Evolutionary conservation across 1,140 invertebrate species (phyloP).

Genomic region (Pectinophora gossypiella): DNA sequence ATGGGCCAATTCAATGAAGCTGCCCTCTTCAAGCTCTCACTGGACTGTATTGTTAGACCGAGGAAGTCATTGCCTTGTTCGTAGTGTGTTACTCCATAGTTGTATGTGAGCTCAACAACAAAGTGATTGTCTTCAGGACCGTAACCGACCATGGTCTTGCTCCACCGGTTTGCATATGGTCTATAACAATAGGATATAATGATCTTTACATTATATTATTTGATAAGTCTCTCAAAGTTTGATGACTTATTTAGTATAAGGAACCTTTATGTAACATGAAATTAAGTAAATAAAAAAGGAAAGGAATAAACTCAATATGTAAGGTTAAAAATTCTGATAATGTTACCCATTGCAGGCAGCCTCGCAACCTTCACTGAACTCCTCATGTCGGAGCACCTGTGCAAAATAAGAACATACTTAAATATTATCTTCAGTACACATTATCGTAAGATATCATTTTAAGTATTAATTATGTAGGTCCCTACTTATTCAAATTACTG

Average conservation of each 20-base stretch:
- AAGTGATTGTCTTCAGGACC: slow-evolving; percentile 96
- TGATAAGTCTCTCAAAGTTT: too few relatives aligned
- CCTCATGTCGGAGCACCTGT: slow-evolving; percentile 95
- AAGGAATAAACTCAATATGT: too few relatives aligned
- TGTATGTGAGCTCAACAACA: slow-evolving; percentile 98
- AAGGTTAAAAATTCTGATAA: background rate
- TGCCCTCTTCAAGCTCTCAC: slow-evolving; percentile 84
- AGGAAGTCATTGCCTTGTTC: slow-evolving; percentile 91
- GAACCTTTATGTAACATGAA: too few relatives aligned
- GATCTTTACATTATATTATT: too few relatives aligned
- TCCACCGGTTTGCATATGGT: slow-evolving; percentile 98
- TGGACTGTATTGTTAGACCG: slow-evolving; percentile 90
- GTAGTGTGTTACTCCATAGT: slow-evolving; percentile 94
- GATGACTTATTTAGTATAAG: too few relatives aligned
- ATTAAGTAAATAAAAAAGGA: too few relatives aligned
- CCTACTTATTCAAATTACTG: too few relatives aligned
- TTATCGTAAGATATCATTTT: too few relatives aligned
- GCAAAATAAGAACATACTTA: background rate
- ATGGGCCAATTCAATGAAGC: slow-evolving; percentile 80
- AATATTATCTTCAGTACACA: too few relatives aligned
- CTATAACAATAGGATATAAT: too few relatives aligned
- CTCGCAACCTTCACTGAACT: slow-evolving; percentile 96
- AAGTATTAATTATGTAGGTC: too few relatives aligned
- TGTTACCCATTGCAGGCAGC: slow-evolving; percentile 96
- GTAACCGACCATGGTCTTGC: slow-evolving; percentile 99